Evolutionary conservation across 2,888 invertebrate genomes (phyloP).

Genomic region (Nymphalis c-album): DNA sequence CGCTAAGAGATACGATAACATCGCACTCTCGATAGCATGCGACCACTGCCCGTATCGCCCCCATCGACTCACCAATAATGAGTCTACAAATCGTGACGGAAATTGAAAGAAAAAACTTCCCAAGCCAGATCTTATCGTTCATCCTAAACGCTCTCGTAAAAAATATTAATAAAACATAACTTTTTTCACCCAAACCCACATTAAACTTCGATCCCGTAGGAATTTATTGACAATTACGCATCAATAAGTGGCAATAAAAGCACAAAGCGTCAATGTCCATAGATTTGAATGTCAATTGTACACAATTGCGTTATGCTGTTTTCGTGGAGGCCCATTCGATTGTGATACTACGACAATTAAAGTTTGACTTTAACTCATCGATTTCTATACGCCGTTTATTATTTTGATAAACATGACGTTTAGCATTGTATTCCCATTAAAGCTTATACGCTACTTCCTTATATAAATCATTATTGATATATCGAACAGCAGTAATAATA

Average conservation of each 20-base stretch:
- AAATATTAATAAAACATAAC: conserved; percentile 82
- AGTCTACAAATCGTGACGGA: conserved; percentile 81
- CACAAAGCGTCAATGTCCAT: conserved; percentile 79
- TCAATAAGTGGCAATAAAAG: conserved; percentile 80
- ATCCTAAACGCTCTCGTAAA: conserved; percentile 80
- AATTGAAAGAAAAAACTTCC: conserved; percentile 81
- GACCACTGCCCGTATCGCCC: conserved; percentile 80
- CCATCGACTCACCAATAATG: conserved; percentile 77
- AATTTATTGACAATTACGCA: conserved; percentile 81
- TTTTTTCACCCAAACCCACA: conserved; percentile 81
- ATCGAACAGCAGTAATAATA: no score
- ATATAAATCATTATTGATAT: no score
- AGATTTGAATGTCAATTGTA: conserved; percentile 81
- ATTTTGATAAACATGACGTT: conserved; percentile 72
- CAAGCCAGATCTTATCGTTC: conserved; percentile 77
- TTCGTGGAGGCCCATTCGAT: conserved; percentile 78
- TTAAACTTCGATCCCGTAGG: conserved; percentile 79
- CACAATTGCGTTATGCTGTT: conserved; percentile 79
- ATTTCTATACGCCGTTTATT: conserved; percentile 70
- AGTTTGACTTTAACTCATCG: conserved; percentile 70
- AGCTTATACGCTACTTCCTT: conserved; percentile 60
- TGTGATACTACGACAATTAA: conserved; percentile 73
- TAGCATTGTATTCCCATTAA: conserved; percentile 68
- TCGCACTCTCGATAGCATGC: conserved; percentile 70
- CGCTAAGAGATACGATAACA: conserved; percentile 76